Base-by-base conservation (phyloP, 2,888 invertebrate genomes). In the Netelia melanura region DNA sequence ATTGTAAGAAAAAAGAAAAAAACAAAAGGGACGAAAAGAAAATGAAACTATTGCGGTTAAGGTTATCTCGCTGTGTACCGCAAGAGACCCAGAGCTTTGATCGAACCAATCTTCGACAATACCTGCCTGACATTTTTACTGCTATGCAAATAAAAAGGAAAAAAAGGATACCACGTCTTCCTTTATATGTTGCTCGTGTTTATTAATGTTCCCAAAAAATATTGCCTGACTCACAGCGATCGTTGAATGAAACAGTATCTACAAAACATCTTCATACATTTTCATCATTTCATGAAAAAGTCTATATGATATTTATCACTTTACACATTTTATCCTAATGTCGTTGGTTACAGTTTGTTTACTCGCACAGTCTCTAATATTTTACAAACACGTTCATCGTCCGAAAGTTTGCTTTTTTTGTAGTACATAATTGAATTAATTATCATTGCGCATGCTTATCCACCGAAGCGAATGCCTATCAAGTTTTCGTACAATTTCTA, bases 81-180 rank as follows among this genome's bases (percentile, higher is more conserved):
- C 74, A 79, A 81, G 64, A 68, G 25, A 85, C 74, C 8, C 74
- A 85, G 78, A 56, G 78, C 81, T 83, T 85, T 83, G 80, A 83
- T 83, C 72, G 80, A 72, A 67, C 52, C 52, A 23, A 72, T 17
- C 58, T 65, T 67, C 65, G 62, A 61, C 38, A 62, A 76, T n/a
- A 71, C 70, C 75, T 75, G 78, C 82, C 79, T 76, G 82, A 83
- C 68, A 71, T 85, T 88, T 87, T 88, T 72, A 85, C 81, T 87
- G 85, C 85, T 87, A 83, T 84, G 80, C 82, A 79, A 90, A 89
- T 90, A 88, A 89, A 91, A 89, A 52, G 72, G 86, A 77, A 74
- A 84, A 52, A 48, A 25, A 78, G 61, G 17, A 56, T 30, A 74
- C 38, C 58, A 54, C 67, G 70, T 74, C 56, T 72, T 81, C 86